Base-by-base conservation (phyloP, 2,113 vertebrate genomes). In the Callospermophilus lateralis region DNA sequence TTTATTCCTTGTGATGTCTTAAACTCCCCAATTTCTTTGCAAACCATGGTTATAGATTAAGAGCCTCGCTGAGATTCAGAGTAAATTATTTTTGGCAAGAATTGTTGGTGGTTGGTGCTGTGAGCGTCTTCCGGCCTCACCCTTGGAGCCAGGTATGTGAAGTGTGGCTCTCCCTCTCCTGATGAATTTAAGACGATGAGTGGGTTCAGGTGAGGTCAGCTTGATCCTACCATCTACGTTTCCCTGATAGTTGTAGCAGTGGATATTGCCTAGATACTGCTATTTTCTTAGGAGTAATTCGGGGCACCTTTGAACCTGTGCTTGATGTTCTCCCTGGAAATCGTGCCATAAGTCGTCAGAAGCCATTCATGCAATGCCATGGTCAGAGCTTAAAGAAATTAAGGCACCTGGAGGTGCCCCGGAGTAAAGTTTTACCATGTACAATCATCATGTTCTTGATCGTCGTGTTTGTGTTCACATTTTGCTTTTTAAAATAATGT, bases 401-500 rank as follows among this genome's bases (percentile, higher is more conserved):
- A n/a, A n/a, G n/a, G 63, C 73, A n/a, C 22, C 13, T 68, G 5
- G 85, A 24, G 53, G 67, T 68, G 39, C 51, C 3, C 78, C 92
- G 53, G 84, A 58, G 55, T 58, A 58, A 58, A 22, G 20, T 7
- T 58, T 24, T 63, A 84, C 19, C 45, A 42, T 68, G 65, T 72
- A 93, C 3, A 32, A 10, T 48, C 12, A 42, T 8, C 65, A 42
- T 17, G 19, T 42, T 28, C 28, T 80, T 51, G 5, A 22, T 77
- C 77, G 63, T 77, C 86, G 53, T 61, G 32, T 19, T 42, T 68
- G 22, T 26, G 0, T 72, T 87, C 78, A 22, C 87, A 48, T 37
- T 88, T 78, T 67, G 61, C 19, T 55, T 87, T 84, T 77, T 20
- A 72, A 88, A 83, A 88, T 48, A 86, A 87, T 65, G 8, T 89